Base-by-base conservation (phyloP, 2,888 invertebrate genomes). In the Horisme vitalbata region DNA sequence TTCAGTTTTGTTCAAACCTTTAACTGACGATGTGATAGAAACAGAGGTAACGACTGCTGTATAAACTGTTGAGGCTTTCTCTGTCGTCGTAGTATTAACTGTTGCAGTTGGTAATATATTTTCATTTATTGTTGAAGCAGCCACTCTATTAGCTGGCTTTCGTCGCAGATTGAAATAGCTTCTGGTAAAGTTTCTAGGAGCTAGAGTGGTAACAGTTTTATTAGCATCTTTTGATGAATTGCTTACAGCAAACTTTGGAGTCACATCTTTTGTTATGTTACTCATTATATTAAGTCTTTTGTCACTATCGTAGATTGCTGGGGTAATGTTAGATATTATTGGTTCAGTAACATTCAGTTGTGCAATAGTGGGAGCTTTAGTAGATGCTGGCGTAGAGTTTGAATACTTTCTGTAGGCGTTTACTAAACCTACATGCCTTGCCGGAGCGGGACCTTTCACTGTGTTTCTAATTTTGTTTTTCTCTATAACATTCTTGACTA, bases 11-110 rank as follows among this genome's bases (percentile, higher is more conserved):
- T 90, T 90, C 13, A 34, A 77, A 4, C 81, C 87, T 72, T 89
- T 90, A 65, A 89, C 83, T 13, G 90, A 90, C 2, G 90, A 90
- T 14, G 90, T 90, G 53, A 90, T 87, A 4, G 90, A 90, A 10
- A 91, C 82, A 26, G 90, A 90, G 18, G 90, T 91, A 0, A 90
- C 90, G 24, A 90, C 90, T 2, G 90, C 90, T 4, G 90, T 90
- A 45, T 89, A 90, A 4, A 90, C 84, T 26, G 89, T 79, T n/a
- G 90, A 87, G 4, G 90, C 78, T 24, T 79, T 73, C 59, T 86
- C 85, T 63, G 87, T 83, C 24, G 90, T 89, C 1, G 87, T 86
- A 18, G 79, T 60, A 62, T 87, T 87, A 4, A 72, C 54, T 28
- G 52, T 39, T 12, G 59, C 12, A 41, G 65, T 61, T 1, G 67